phyloP scores from a whole-genome alignment of 2,113 vertebrate species.

The Stigmatopora argus region DNA sequence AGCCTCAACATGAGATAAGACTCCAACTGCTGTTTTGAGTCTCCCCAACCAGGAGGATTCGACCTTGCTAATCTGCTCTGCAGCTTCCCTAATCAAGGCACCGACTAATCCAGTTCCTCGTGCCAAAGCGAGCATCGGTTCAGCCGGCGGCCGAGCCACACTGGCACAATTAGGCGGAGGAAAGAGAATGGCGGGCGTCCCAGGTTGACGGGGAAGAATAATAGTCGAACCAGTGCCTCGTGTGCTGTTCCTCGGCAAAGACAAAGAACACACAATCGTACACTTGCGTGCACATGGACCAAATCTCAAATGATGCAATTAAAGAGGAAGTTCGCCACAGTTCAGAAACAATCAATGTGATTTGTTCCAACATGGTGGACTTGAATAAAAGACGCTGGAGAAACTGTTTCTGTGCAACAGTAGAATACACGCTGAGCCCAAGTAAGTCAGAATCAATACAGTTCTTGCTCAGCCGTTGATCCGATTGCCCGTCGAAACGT shows the following conservation, averaged over 20 bases:
- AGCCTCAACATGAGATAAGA: constrained; percentile 43
- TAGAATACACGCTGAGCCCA: neutral
- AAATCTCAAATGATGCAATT: constrained; percentile 15
- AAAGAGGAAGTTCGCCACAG: neutral
- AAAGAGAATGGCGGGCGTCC: constrained; percentile 44
- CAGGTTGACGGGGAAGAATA: constrained; percentile 24
- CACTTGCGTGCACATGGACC: neutral
- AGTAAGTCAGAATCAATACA: neutral
- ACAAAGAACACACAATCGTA: constrained; percentile 6
- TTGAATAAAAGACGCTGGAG: neutral
- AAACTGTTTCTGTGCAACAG: neutral
- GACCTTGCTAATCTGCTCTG: constrained; percentile 56
- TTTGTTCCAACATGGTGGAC: neutral
- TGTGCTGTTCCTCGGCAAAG: constrained; percentile 1
- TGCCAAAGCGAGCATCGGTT: constrained; percentile 37
- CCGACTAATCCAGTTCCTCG: constrained; percentile 57
- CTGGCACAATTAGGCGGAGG: constrained; percentile 32
- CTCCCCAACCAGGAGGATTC: constrained; percentile 50
- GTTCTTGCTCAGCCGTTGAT: neutral
- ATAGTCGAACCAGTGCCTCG: constrained; percentile 10
- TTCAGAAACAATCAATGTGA: constrained; percentile 8
- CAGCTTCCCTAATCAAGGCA: constrained; percentile 57
- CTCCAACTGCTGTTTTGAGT: constrained; percentile 52
- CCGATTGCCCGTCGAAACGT: neutral
- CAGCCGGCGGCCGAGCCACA: constrained; percentile 29